phyloP scores from a whole-genome alignment of 2,797 vertebrate species.

The Myotis myotis region DNA sequence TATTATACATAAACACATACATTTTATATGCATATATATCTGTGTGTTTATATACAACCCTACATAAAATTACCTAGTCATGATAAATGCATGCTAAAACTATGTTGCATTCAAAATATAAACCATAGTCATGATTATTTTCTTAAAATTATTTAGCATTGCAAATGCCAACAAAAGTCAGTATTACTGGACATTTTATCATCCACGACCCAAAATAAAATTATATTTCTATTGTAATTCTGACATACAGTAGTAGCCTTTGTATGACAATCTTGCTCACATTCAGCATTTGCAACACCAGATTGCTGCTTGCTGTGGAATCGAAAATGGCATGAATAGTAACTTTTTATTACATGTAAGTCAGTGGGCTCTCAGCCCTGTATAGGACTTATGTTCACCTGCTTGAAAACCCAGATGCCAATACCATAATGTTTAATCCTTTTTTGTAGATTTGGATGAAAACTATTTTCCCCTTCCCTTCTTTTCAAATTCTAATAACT shows the following conservation, averaged over 20 bases:
- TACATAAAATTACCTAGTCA: background rate
- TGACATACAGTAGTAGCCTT: background rate
- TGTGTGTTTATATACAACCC: background rate
- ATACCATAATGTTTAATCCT: background rate
- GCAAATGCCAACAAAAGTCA: background rate
- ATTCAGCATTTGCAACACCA: background rate
- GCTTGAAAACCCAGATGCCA: background rate
- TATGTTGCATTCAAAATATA: background rate
- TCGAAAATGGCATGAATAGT: background rate
- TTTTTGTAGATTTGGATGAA: background rate
- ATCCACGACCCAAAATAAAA: background rate
- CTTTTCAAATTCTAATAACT: conserved; percentile 41
- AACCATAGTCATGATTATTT: background rate
- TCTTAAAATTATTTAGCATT: background rate
- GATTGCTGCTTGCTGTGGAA: background rate
- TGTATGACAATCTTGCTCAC: background rate
- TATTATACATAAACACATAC: background rate
- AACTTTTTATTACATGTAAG: conserved; percentile 47
- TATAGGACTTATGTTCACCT: background rate
- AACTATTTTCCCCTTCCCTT: background rate
- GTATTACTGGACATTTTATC: background rate
- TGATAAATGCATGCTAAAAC: background rate
- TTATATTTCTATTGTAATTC: conserved; percentile 26
- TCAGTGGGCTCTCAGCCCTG: background rate
- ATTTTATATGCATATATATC: background rate